phyloP scores from a whole-genome alignment of 1,140 invertebrate species.

The Kradibia gibbosae region DNA sequence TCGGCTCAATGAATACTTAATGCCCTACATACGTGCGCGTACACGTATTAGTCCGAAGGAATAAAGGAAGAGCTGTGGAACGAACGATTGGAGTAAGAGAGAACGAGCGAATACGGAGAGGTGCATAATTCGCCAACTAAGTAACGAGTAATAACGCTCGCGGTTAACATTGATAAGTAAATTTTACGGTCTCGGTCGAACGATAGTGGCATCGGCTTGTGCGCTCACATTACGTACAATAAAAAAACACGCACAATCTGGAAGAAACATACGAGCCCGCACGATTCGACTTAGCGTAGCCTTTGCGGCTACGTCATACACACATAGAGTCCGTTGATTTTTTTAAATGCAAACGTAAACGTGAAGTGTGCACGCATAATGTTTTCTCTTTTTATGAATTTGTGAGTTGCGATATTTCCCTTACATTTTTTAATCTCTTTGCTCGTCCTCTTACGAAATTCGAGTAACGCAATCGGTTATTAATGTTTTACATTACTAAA shows the following conservation, averaged over 20 bases:
- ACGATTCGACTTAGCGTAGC: background rate
- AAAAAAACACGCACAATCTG: constrained; percentile 22
- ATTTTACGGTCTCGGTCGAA: background rate
- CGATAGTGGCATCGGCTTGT: background rate
- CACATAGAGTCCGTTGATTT: constrained; percentile 1
- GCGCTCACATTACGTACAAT: background rate
- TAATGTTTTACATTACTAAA: no score
- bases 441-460: background rate
- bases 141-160: constrained; percentile 12
- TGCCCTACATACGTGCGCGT: background rate
- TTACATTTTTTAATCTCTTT: constrained; percentile 7
- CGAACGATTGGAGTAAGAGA: background rate
- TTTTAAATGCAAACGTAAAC: background rate
- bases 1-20: constrained; percentile 19
- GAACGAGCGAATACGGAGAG: background rate
- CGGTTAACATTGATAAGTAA: constrained; percentile 25
- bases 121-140: constrained; percentile 20
- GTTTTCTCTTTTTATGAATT: constrained; percentile 4
- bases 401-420: background rate
- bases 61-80: background rate
- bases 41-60: background rate
- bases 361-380: background rate
- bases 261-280: background rate
- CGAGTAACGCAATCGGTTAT: no score
- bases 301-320: background rate